Conservation (phyloP, 35 echinoderm and acorn worm genomes). For the Anneissia japonica region DNA sequence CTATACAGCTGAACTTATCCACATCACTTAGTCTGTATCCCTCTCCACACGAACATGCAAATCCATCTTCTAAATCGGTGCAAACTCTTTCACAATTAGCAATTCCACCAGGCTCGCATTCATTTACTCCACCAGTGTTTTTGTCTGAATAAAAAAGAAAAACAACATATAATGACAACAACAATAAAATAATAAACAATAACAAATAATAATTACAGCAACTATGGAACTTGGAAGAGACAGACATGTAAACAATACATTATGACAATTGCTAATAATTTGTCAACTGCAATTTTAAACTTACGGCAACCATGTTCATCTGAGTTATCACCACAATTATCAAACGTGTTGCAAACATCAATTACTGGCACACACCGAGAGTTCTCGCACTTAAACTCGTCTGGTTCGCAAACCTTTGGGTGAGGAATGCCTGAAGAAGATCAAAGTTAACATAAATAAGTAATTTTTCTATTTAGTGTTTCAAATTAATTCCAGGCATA, state of each 20-base stretch:
- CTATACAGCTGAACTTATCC: neutral
- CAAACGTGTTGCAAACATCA: conserved; percentile 35
- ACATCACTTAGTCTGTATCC: neutral
- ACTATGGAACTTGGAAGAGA: no score
- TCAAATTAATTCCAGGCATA: no score
- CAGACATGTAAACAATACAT: no score
- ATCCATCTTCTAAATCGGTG: neutral
- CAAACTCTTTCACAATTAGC: neutral
- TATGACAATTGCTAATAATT: no score
- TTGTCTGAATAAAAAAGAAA: neutral
- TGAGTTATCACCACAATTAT: conserved; percentile 65
- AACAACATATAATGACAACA: no score
- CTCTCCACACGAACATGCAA: neutral
- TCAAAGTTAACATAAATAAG: no score
- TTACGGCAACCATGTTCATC: conserved; percentile 79
- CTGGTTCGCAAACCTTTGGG: neutral
- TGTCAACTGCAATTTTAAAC: neutral
- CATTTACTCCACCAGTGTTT: neutral
- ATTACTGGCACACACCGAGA: conserved; percentile 8
- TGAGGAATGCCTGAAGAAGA: neutral
- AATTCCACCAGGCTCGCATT: neutral
- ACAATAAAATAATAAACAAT: no score
- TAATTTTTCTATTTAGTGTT: no score
- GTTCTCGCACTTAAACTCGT: conserved; percentile 68
- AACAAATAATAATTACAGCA: no score